Percentiles rank a stretch among this genome's conserved stretches.
These are phyloP conservation scores for Theodoxus fluviatilis DNA, from an alignment of 2,888 invertebrate genomes.

Conservation along the genomic window DNA sequence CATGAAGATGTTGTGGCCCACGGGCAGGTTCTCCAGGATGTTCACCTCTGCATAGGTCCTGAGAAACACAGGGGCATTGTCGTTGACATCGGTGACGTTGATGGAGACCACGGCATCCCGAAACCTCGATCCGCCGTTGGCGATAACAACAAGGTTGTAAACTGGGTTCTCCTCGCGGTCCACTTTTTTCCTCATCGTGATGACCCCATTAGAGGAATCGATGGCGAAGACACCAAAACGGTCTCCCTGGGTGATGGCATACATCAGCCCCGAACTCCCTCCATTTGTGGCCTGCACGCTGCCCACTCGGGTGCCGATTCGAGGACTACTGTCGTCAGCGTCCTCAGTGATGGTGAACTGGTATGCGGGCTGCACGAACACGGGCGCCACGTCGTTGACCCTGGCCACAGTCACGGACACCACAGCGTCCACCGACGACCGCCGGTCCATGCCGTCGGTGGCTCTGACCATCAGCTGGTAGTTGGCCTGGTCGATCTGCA, in stretches of 20 bases:
- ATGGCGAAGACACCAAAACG: conserved; percentile 79
- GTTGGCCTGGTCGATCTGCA: conserved; percentile 78
- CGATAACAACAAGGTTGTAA: conserved; percentile 83
- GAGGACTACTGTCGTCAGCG: conserved; percentile 72
- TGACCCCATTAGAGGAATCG: conserved; percentile 79
- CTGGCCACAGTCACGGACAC: conserved; percentile 49
- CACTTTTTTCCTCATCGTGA: conserved; percentile 79
- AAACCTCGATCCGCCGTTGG: conserved; percentile 78
- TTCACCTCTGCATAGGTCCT: conserved; percentile 69
- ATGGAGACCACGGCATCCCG: conserved; percentile 83
- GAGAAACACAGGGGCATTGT: conserved; percentile 79
- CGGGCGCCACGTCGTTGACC: conserved; percentile 42
- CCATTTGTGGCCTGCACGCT: conserved; percentile 68
- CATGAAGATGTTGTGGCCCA: conserved; percentile 90
- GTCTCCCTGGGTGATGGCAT: conserved; percentile 80
- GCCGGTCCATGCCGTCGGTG: conserved; percentile 63
- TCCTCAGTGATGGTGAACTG: conserved; percentile 88
- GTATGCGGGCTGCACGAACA: conserved; percentile 59
- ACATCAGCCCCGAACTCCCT: conserved; percentile 37
- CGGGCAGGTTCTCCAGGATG: conserved; percentile 87
- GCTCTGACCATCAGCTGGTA: conserved; percentile 83
- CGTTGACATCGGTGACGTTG: conserved; percentile 85
- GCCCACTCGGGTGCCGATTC: conserved; percentile 78
- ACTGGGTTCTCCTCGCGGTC: conserved; percentile 83
- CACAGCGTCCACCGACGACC: conserved; percentile 38